A percentile compares a stretch with the other conserved stretches of the same genome.
These are phyloP conservation scores for Trichogramma dendrolimi DNA, from an alignment of 2,888 invertebrate species.

Conservation along the genomic window DNA sequence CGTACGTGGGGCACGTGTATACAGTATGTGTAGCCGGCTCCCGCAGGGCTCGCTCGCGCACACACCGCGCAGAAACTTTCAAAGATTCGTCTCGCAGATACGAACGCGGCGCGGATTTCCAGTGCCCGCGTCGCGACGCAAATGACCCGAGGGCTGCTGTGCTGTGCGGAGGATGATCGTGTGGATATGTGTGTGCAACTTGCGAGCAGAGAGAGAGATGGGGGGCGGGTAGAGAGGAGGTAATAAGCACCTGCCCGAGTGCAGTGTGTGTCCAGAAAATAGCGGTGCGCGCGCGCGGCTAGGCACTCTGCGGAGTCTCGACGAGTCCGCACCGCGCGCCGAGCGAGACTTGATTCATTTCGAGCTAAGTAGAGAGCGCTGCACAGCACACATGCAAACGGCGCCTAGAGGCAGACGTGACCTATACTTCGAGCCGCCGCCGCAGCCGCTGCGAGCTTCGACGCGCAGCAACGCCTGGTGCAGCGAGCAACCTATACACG, in stretches of 20 bases:
- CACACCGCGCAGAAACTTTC: background rate
- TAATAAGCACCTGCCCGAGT: conserved; percentile 52
- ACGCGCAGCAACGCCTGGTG: conserved; percentile 6
- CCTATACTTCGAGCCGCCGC: background rate
- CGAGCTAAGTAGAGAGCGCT: conserved; percentile 51
- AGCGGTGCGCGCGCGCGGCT: conserved; percentile 15
- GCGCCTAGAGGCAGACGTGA: conserved; percentile 16
- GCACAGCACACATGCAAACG: conserved; percentile 27
- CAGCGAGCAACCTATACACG: no score
- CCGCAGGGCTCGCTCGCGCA: background rate
- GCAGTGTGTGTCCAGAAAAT: conserved; percentile 29
- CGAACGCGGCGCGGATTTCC: background rate
- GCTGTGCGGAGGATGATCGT: background rate
- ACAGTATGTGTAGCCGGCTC: conserved; percentile 2
- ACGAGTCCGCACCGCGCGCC: no score
- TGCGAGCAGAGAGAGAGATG: conserved; percentile 30
- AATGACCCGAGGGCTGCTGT: background rate
- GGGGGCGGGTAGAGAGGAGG: conserved; percentile 32
- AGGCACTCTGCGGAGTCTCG: no score
- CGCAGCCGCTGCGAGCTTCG: conserved; percentile 36
- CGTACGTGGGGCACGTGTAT: background rate
- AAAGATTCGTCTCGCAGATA: conserved; percentile 10
- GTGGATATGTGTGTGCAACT: conserved; percentile 28
- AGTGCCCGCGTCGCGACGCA: conserved; percentile 2
- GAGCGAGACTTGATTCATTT: conserved; percentile 50